Conservation (phyloP, 2,888 invertebrate genomes). For the Ditylenchus weischeri region DNA sequence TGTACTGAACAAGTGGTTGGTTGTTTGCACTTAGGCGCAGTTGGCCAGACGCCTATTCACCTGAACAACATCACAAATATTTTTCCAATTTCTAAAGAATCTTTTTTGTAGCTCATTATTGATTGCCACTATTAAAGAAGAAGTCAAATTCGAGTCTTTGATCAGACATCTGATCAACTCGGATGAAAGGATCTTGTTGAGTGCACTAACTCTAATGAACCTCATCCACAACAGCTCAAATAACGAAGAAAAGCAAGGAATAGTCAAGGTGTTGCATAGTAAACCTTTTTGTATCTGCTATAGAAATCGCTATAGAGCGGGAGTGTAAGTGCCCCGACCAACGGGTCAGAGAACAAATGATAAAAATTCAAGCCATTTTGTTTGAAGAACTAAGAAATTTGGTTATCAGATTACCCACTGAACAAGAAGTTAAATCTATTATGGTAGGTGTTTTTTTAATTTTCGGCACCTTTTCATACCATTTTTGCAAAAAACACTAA, state of each 20-base stretch:
- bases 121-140: conserved; percentile 56
- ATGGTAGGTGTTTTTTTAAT: not conserved
- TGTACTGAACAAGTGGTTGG: conserved; percentile 30
- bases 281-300: conserved; percentile 44
- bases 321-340: conserved; percentile 34
- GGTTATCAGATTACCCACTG: conserved; percentile 21
- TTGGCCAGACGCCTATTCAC: no score
- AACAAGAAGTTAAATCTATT: no score
- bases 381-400: conserved; percentile 30
- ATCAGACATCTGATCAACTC: conserved; percentile 65
- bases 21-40: no score
- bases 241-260: conserved; percentile 24
- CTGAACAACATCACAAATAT: no score
- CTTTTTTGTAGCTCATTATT: not conserved
- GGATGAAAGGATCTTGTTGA: conserved; percentile 81
- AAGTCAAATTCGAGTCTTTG: conserved; percentile 81
- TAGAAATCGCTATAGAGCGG: conserved; percentile 38
- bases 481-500: no score
- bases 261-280: conserved; percentile 39
- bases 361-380: conserved; percentile 37
- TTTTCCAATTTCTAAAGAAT: not conserved
- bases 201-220: conserved; percentile 88
- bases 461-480: not conserved
- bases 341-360: conserved; percentile 37
- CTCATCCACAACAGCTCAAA: conserved; percentile 86